Evolutionary conservation across 2,797 vertebrate species (phyloP).

Genomic region (Notamacropus eugenii): DNA sequence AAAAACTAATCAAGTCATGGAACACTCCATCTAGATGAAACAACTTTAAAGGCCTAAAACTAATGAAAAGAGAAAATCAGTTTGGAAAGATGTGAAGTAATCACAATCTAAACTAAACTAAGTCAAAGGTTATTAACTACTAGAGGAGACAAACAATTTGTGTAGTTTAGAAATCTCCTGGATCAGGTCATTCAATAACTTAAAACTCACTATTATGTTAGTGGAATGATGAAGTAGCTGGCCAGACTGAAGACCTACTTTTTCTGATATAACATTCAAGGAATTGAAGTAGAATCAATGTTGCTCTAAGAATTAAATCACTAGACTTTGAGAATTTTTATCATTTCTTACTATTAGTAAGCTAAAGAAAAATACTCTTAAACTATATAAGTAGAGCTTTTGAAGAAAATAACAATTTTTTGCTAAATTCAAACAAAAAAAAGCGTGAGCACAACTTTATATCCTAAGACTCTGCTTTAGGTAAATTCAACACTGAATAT

Average conservation of each 20-base stretch:
- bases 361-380: background rate
- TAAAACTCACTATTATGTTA: background rate
- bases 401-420: background rate
- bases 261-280: background rate
- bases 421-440: constrained; percentile 24
- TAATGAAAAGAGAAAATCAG: background rate
- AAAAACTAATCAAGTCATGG: background rate
- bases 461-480: constrained; percentile 37
- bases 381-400: background rate
- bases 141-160: background rate
- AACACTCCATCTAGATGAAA: background rate
- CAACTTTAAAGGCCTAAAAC: background rate
- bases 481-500: constrained; percentile 6
- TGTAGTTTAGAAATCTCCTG: background rate
- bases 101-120: background rate
- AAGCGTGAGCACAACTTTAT: constrained; percentile 19
- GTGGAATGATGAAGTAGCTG: background rate
- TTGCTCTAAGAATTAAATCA: background rate
- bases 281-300: background rate
- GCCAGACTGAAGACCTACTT: background rate
- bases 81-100: background rate
- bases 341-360: background rate
- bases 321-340: background rate
- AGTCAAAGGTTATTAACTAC: background rate
- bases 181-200: background rate